phyloP scores from a whole-genome alignment of 2,888 invertebrate species.

The Tholera decimalis region DNA sequence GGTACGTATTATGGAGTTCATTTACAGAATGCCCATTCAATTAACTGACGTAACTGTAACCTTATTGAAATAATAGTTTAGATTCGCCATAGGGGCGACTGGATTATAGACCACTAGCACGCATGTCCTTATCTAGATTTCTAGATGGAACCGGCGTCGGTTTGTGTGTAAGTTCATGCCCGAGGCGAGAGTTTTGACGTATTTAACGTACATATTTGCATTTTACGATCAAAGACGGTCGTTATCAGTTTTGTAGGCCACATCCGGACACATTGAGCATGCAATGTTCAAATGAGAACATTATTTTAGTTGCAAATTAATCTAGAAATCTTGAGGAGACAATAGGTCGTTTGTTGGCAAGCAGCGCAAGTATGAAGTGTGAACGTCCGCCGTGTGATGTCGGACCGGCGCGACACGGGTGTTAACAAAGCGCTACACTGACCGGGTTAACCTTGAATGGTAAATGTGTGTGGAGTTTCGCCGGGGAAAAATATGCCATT shows the following conservation, averaged over 20 bases:
- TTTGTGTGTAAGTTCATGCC: constrained; percentile 76
- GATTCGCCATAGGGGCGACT: constrained; percentile 68
- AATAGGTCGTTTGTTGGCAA: constrained; percentile 65
- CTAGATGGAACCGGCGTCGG: constrained; percentile 68
- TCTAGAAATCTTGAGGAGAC: constrained; percentile 60
- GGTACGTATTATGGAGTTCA: constrained; percentile 68
- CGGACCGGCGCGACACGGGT: constrained; percentile 77
- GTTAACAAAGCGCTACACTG: constrained; percentile 88
- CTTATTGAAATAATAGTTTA: constrained; percentile 80
- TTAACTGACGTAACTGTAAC: constrained; percentile 76
- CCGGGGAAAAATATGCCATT: constrained; percentile 90
- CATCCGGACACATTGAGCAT: constrained; percentile 36
- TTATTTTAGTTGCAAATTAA: constrained; percentile 58
- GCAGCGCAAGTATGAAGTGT: constrained; percentile 63
- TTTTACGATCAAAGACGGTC: constrained; percentile 40
- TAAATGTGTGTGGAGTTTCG: constrained; percentile 89
- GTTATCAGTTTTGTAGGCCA: constrained; percentile 58
- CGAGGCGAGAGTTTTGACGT: constrained; percentile 69
- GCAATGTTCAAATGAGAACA: constrained; percentile 30
- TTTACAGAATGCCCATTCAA: constrained; percentile 74
- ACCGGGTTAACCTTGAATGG: constrained; percentile 91
- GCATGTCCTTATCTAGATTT: constrained; percentile 79
- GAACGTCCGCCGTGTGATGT: constrained; percentile 71
- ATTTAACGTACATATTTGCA: constrained; percentile 58
- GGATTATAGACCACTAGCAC: constrained; percentile 76